phyloP scores from a whole-genome alignment of 2,113 vertebrate genomes.

The Gopherus flavomarginatus region DNA sequence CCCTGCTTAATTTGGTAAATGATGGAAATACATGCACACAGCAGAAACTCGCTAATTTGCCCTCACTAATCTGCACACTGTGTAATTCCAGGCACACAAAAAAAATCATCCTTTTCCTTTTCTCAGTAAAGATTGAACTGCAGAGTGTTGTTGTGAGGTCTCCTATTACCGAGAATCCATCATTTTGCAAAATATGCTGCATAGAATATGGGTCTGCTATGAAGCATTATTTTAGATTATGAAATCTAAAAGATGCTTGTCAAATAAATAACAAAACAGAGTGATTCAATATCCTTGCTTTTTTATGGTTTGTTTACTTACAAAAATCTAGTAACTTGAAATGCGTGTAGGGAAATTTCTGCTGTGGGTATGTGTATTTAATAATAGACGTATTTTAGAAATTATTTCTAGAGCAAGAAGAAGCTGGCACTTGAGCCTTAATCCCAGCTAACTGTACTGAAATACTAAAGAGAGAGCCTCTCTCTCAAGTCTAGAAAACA shows the following conservation, averaged over 20 bases:
- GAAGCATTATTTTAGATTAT: not conserved
- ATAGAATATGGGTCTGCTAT: fast-evolving
- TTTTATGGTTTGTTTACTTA: not conserved
- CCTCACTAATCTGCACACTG: not conserved
- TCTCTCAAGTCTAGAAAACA: not conserved
- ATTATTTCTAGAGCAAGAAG: not conserved
- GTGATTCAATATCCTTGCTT: not conserved
- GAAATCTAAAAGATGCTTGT: not conserved
- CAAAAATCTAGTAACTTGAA: not conserved
- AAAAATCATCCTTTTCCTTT: not conserved
- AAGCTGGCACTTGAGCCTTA: not conserved
- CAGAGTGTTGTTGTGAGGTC: not conserved
- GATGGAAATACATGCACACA: not conserved
- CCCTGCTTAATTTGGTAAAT: constrained; percentile 12
- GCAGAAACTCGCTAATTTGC: not conserved
- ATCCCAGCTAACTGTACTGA: not conserved
- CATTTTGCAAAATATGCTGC: not conserved
- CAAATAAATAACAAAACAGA: not conserved
- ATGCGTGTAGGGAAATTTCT: not conserved
- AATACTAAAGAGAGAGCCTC: not conserved
- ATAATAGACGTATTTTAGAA: not conserved
- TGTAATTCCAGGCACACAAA: not conserved
- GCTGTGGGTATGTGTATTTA: not conserved
- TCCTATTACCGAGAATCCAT: not conserved
- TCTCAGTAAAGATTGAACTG: not conserved